Percentiles rank a stretch among this genome's conserved stretches.
Conservation (phyloP, 2,888 invertebrate genomes). For the Hedychridium roseum region DNA sequence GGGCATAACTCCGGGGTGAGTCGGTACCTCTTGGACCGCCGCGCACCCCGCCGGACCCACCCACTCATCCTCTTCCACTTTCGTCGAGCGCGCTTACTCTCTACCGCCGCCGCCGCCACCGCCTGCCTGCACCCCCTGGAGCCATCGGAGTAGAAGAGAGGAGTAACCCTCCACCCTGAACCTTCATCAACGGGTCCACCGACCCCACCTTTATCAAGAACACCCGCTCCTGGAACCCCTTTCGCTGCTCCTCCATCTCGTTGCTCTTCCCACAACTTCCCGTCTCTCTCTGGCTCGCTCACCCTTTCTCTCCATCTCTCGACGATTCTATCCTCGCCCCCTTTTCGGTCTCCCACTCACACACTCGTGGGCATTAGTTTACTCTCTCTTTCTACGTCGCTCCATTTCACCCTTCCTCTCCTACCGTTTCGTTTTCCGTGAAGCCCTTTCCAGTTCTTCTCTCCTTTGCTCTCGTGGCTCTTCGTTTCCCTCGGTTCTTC, state of each 20-base stretch:
- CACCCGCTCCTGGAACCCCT: slow-evolving; percentile 51
- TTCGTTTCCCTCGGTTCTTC: slow-evolving; percentile 14
- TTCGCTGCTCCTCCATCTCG: slow-evolving; percentile 32
- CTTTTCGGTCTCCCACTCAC: too few species aligned
- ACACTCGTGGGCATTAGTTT: too few species aligned
- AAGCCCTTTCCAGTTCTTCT: slow-evolving; percentile 23
- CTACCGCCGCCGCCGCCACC: slow-evolving; percentile 29
- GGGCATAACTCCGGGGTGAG: slow-evolving; percentile 60
- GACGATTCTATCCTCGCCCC: slow-evolving; percentile 13
- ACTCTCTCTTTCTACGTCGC: slow-evolving; percentile 20
- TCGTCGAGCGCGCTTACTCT: slow-evolving; percentile 21
- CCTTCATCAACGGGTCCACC: slow-evolving; percentile 63
- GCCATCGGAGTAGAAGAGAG: slow-evolving; percentile 61
- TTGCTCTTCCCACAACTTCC: slow-evolving; percentile 34
- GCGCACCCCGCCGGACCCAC: slow-evolving; percentile 57
- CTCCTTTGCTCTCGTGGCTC: slow-evolving; percentile 24
- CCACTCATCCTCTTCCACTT: slow-evolving; percentile 30
- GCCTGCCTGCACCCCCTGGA: slow-evolving; percentile 41
- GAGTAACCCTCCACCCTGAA: slow-evolving; percentile 62
- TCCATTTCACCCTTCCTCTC: slow-evolving; percentile 34
- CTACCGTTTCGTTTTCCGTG: slow-evolving; percentile 26
- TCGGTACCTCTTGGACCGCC: slow-evolving; percentile 61
- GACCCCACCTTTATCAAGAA: slow-evolving; percentile 60
- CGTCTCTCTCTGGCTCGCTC: slow-evolving; percentile 23
- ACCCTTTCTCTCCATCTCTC: slow-evolving; percentile 9